A percentile compares a stretch with the other conserved stretches of the same genome.
phyloP scores from a whole-genome alignment of 2,113 vertebrate genomes.

The Dromiciops gliroides region DNA sequence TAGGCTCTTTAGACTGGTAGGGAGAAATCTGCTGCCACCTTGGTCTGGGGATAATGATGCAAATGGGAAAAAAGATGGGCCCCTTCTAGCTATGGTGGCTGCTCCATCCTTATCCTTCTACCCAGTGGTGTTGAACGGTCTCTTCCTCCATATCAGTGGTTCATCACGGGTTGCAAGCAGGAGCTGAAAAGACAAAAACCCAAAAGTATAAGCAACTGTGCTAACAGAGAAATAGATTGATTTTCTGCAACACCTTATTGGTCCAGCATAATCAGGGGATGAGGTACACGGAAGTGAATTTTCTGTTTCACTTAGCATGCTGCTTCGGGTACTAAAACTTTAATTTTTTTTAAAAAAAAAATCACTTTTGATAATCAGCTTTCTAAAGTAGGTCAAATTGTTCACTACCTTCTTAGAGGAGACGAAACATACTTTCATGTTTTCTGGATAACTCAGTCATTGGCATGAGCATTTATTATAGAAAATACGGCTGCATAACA shows the following conservation, averaged over 20 bases:
- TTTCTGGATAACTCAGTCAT: slow-evolving; percentile 32
- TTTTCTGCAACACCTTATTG: neutral
- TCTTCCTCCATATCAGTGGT: slow-evolving; percentile 56
- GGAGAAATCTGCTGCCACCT: slow-evolving; percentile 65
- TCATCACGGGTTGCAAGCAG: slow-evolving; percentile 72
- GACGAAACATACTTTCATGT: neutral
- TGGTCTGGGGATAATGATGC: slow-evolving; percentile 53
- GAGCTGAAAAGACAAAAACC: slow-evolving; percentile 76
- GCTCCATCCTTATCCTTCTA: slow-evolving; percentile 38
- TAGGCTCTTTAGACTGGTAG: slow-evolving; percentile 54
- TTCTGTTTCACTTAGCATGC: neutral
- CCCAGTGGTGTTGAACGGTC: slow-evolving; percentile 10
- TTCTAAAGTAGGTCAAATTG: neutral
- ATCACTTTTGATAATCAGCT: neutral
- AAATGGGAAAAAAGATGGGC: slow-evolving; percentile 40
- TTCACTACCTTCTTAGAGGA: slow-evolving; percentile 44
- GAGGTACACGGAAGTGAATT: neutral
- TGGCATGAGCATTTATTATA: neutral
- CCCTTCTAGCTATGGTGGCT: slow-evolving; percentile 34
- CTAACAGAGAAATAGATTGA: neutral
- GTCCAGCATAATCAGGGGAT: neutral
- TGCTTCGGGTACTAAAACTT: neutral
- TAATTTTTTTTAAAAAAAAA: neutral
- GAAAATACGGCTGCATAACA: neutral
- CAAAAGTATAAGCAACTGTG: slow-evolving; percentile 12